Percentiles rank a stretch among this genome's conserved stretches.
These are phyloP conservation scores for Tiliacea citrago DNA, from an alignment of 2,888 invertebrate species.

Conservation along the genomic window DNA sequence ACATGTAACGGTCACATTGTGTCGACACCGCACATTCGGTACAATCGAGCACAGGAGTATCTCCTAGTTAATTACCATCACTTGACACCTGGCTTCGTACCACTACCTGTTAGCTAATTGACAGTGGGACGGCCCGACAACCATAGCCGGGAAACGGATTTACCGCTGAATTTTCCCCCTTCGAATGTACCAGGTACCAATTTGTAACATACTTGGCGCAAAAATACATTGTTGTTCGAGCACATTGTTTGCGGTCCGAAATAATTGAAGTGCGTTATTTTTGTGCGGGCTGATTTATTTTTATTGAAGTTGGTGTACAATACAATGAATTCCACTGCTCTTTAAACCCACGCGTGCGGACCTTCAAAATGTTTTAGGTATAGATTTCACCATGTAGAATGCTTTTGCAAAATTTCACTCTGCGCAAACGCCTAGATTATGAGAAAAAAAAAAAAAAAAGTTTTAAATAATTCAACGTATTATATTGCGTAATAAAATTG, in stretches of 20 bases:
- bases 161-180: slow-evolving; percentile 75
- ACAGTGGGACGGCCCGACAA: slow-evolving; percentile 82
- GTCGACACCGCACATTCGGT: slow-evolving; percentile 44
- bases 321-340: background rate
- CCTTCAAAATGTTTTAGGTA: too few relatives aligned
- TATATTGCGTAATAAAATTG: too few relatives aligned
- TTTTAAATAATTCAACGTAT: too few relatives aligned
- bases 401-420: too few relatives aligned
- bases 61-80: slow-evolving; percentile 85
- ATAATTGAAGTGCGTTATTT: slow-evolving; percentile 22
- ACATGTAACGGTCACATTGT: slow-evolving; percentile 45
- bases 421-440: too few relatives aligned
- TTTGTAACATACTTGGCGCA: slow-evolving; percentile 53
- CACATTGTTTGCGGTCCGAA: slow-evolving; percentile 21
- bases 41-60: slow-evolving; percentile 63
- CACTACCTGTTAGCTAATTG: slow-evolving; percentile 86
- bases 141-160: slow-evolving; percentile 78
- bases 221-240: slow-evolving; percentile 47
- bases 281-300: slow-evolving; percentile 15
- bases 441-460: too few relatives aligned
- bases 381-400: too few relatives aligned
- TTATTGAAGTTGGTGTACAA: background rate
- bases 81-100: slow-evolving; percentile 84
- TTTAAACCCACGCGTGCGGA: too few relatives aligned
- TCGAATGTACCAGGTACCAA: slow-evolving; percentile 48